Evolutionary conservation across 2,113 vertebrate genomes (phyloP), one percentile per base, ranked within the genome.

Genomic region (Carassius carassius): DNA sequence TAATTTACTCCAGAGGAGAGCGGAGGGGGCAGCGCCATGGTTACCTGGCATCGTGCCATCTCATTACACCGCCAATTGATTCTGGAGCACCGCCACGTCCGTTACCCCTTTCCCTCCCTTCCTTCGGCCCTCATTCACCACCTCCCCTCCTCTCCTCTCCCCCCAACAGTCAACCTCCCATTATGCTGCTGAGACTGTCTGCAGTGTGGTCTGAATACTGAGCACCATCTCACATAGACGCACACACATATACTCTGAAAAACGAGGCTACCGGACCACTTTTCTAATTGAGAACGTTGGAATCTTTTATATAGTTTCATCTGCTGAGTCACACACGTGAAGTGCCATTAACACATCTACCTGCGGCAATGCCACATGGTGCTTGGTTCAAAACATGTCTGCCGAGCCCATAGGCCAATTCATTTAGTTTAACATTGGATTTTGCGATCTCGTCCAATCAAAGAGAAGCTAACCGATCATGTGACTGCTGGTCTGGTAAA

Each of bases 11-110:
- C 91, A 86, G 90, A 89, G 93, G 92, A 93, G 91, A 92, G 92
- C 90, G 91, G 89, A 92, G 89, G 91, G 91, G 91, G 93, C 87
- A 92, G 93, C 93, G 91, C 94, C 94, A 94, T 95, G 94, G 94
- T 94, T 94, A 94, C 94, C 93, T 94, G 94, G 94, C 94, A 91
- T 89, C 76, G 81, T 91, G 94, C 94, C 94, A 95, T 94, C 94
- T 95, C 93, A 95, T 95, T 94, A 94, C 94, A 95, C 93, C 92
- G 92, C 92, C 94, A 94, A 94, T 95, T 94, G 94, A 95, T 94
- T 95, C 92, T 94, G 93, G 94, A 92, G 91, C 92, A 90, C 90
- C 89, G 94, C 94, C 94, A 94, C 89, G 92, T 94, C 93, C 93
- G 91, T 91, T 92, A 84, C 88, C 89, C 90, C 73, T 90, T 88